Evolutionary conservation across 2,113 vertebrate species (phyloP), one percentile per base, ranked within the genome.

Genomic region (Brachirus orientalis): DNA sequence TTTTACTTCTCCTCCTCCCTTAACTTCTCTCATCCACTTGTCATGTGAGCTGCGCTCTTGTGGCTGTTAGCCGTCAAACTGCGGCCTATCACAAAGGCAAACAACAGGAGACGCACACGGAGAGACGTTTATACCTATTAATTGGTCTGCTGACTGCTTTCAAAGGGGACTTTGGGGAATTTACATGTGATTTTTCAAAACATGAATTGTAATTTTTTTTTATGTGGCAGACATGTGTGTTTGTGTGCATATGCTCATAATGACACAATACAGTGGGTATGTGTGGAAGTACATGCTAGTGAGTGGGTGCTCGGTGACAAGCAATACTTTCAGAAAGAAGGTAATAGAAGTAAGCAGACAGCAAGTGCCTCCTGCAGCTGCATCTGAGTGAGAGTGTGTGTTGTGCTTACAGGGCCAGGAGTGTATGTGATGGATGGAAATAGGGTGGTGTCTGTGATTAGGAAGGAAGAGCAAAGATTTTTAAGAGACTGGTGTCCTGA

Each of bases 1-100:
- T 64, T 73, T 74, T 68, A 57, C 28, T 28, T 28, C 6, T 3
- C 28, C 28, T 28, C 28, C 28, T 28, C 28, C 28, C 28, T 28
- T 3, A 28, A 50, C 62, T 57, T 54, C 51, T 7, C 54, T 56
- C 44, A 40, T 60, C 47, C 40, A 19, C 71, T 48, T 75, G 68
- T 73, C 78, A 63, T 68, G 65, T 74, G 46, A 41, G 66, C 43
- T n/a, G n/a, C n/a, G n/a, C n/a, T n/a, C n/a, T n/a, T n/a, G n/a
- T n/a, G n/a, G n/a, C n/a, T 67, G 57, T 63, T 57, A 37, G 59
- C 41, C 46, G 45, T 78, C 60, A 75, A 28, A 53, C 59, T 75
- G 50, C 50, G 57, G 47, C 75, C 61, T 56, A 33, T 54, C 37
- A 53, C 56, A 28, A 52, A 63, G 53, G 53, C 10, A 44, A 67